Conservation (phyloP, 2,797 vertebrate genomes). For the Setipinna tenuifilis region DNA sequence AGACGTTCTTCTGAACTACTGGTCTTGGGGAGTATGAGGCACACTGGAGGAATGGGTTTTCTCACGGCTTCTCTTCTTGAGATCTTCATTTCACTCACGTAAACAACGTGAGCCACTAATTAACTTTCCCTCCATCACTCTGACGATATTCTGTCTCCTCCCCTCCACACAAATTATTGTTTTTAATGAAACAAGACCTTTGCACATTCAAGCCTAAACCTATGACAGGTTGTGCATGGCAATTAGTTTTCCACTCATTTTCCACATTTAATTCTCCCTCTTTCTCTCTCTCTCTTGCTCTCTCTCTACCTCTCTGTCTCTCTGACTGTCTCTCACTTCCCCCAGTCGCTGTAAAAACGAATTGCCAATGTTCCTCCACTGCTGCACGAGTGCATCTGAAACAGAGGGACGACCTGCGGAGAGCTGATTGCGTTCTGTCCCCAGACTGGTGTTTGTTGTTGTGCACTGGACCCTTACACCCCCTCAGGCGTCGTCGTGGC, state of each 20-base stretch:
- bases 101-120: neutral
- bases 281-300: neutral
- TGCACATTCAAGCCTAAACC: neutral
- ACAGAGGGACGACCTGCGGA: neutral
- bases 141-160: neutral
- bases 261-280: neutral
- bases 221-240: neutral
- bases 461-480: neutral
- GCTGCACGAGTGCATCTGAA: neutral
- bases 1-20: neutral
- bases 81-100: neutral
- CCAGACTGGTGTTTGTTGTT: neutral
- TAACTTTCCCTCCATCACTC: neutral
- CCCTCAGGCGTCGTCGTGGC: neutral
- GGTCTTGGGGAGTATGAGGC: neutral
- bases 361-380: neutral
- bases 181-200: constrained; percentile 1
- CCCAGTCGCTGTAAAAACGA: neutral
- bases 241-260: constrained; percentile 8
- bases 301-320: neutral
- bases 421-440: neutral
- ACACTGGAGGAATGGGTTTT: neutral
- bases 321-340: neutral
- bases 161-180: neutral
- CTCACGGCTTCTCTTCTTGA: neutral